Conservation (phyloP, 2,888 invertebrate genomes). For the Eubasilissa splendida region DNA sequence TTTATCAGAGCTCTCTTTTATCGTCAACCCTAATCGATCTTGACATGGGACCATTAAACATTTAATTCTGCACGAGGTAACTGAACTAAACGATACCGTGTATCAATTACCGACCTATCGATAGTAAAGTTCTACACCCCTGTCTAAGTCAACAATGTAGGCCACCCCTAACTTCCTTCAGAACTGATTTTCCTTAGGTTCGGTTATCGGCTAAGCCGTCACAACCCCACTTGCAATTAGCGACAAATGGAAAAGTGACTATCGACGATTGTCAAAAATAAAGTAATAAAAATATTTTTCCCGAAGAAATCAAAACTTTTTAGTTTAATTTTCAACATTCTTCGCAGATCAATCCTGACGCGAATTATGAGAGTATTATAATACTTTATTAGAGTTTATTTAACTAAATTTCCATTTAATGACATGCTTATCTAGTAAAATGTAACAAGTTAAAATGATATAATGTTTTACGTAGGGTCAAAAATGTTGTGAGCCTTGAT, state of each 20-base stretch:
- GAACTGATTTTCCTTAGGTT: slow-evolving; percentile 43
- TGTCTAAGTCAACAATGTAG: slow-evolving; percentile 33
- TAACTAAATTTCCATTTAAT: too few relatives aligned
- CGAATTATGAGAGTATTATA: too few relatives aligned
- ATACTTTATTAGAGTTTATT: too few relatives aligned
- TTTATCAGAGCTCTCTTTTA: slow-evolving; percentile 26
- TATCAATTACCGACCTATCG: slow-evolving; percentile 43
- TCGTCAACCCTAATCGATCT: slow-evolving; percentile 35
- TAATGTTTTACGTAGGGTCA: too few relatives aligned
- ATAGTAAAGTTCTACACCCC: slow-evolving; percentile 30
- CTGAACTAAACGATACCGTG: slow-evolving; percentile 32
- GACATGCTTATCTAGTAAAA: too few relatives aligned
- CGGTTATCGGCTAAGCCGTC: slow-evolving; percentile 53
- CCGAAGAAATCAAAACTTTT: too few relatives aligned
- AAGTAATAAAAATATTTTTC: too few relatives aligned
- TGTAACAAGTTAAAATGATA: too few relatives aligned
- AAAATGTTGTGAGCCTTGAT: too few relatives aligned
- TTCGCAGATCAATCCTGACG: too few relatives aligned
- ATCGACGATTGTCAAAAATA: background rate
- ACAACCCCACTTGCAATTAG: slow-evolving; percentile 54
- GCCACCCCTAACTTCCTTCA: slow-evolving; percentile 4
- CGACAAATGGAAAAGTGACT: slow-evolving; percentile 26
- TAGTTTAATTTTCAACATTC: too few relatives aligned
- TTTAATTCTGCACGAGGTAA: slow-evolving; percentile 37
- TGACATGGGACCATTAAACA: slow-evolving; percentile 38